These are phyloP conservation scores for Drosophila kurseongensis DNA, from an alignment of 1,140 invertebrate genomes.

Conservation along the genomic window DNA sequence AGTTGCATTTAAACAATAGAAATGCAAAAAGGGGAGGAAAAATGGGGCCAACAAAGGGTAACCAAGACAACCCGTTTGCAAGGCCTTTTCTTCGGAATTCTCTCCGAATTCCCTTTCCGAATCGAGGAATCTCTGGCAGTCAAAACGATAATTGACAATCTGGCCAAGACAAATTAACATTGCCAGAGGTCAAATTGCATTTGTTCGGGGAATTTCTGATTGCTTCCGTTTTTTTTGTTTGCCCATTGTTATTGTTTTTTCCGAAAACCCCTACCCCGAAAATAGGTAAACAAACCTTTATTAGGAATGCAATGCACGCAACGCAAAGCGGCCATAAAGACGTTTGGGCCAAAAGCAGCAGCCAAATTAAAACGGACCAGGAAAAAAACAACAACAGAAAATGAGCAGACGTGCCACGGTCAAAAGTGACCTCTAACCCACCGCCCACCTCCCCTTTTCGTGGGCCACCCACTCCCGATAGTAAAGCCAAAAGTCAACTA, in stretches of 20 bases:
- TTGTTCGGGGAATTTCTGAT: slow-evolving; percentile 63
- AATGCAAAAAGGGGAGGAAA: background rate
- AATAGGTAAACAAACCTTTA: slow-evolving; percentile 38
- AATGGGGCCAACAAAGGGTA: background rate
- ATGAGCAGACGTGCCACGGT: slow-evolving; percentile 64
- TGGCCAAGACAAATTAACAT: slow-evolving; percentile 60
- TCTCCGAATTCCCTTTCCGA: background rate
- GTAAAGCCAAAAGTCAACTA: slow-evolving; percentile 12
- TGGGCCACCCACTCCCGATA: slow-evolving; percentile 6
- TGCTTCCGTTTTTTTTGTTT: slow-evolving; percentile 64
- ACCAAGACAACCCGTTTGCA: background rate
- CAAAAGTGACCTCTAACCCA: slow-evolving; percentile 33
- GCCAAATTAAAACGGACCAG: slow-evolving; percentile 59
- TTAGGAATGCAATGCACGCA: slow-evolving; percentile 68
- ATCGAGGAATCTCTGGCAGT: slow-evolving; percentile 15
- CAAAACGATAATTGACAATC: slow-evolving; percentile 47
- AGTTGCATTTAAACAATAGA: slow-evolving; percentile 9
- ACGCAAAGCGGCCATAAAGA: slow-evolving; percentile 65
- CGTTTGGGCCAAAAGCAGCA: slow-evolving; percentile 59
- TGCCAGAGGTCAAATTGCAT: slow-evolving; percentile 44
- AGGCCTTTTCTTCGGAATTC: background rate
- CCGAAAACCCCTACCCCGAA: background rate
- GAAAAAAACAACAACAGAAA: slow-evolving; percentile 21
- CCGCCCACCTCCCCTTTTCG: slow-evolving; percentile 11
- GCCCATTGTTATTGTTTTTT: slow-evolving; percentile 4